Evolutionary conservation across 2,797 vertebrate species (phyloP), one percentile per base, ranked within the genome.

Genomic region (Gymnoscopelus braueri): DNA sequence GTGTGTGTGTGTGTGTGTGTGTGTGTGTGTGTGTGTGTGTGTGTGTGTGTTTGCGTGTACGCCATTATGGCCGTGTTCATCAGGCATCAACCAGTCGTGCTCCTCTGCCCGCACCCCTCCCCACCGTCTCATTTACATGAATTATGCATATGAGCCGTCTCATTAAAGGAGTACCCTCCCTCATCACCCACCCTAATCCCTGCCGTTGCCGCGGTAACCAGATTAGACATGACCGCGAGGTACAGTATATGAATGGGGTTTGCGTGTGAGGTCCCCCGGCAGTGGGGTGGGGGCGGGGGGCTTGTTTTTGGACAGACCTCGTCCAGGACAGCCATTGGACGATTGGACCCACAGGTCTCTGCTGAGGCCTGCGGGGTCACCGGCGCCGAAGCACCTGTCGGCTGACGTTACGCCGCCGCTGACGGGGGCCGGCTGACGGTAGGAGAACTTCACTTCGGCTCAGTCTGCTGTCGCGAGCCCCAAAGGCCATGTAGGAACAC

Each of bases 61-160:
- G 76, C 44, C 71, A 79, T 66, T 49, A 67, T 15, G 58, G 57
- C 80, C 63, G 67, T 75, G 66, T 79, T 85, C 81, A 79, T 88
- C 86, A 88, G 62, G 67, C 83, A 78, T 85, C 78, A 78, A 64
- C 73, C 64, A 61, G 60, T 47, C 72, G 57, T 63, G 56, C 61
- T 50, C 65, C 69, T 57, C 61, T 44, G 39, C 12, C 47, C 51
- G 8, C 1, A 49, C 58, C 29, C 64, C 29, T 51, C 54, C 67
- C 75, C 77, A 29, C 48, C 51, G 72, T 69, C 80, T 90, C 77
- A 63, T 91, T 91, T 90, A 86, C 89, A 92, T 93, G 85, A 88
- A 92, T 92, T 92, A 90, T 92, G 86, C 80, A 92, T 90, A 89
- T 87, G 85, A 89, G 81, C 80, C 74, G 80, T 86, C 88, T 92